A percentile compares a stretch with the other conserved stretches of the same genome.
These are phyloP conservation scores for Lagodon rhomboides DNA, from an alignment of 2,797 vertebrate species.

Conservation along the genomic window DNA sequence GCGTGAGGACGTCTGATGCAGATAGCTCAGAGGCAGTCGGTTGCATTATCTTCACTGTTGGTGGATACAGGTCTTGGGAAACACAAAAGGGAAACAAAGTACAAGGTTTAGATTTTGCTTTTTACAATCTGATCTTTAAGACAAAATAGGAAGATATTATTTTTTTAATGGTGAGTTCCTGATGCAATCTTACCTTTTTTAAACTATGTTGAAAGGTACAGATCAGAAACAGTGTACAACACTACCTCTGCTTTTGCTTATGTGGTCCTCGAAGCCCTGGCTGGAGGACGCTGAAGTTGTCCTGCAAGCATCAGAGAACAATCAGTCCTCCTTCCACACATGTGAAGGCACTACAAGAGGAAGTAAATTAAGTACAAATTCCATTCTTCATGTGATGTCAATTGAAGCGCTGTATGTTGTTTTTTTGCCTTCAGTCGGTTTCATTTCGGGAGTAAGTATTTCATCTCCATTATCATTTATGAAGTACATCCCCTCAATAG, in stretches of 20 bases:
- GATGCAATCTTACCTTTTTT: neutral
- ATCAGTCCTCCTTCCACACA: slow-evolving; percentile 44
- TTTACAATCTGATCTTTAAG: neutral
- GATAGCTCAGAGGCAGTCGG: slow-evolving; percentile 61
- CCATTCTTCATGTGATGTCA: slow-evolving; percentile 71
- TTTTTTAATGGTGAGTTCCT: neutral
- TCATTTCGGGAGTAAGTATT: too few species aligned
- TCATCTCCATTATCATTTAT: rapidly evolving
- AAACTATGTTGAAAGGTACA: neutral
- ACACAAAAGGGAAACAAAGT: slow-evolving; percentile 16
- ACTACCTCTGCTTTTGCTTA: slow-evolving; percentile 78
- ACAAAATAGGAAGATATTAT: neutral
- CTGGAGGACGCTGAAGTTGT: slow-evolving; percentile 34
- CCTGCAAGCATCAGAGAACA: slow-evolving; percentile 76
- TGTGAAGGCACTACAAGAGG: neutral
- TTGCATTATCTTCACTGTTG: slow-evolving; percentile 70
- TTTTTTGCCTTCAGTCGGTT: too few species aligned
- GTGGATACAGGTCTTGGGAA: slow-evolving; percentile 60
- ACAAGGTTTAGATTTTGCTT: neutral
- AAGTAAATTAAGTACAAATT: neutral
- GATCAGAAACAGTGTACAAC: slow-evolving; percentile 70
- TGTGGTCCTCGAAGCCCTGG: slow-evolving; percentile 13
- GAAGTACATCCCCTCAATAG: slow-evolving; percentile 24
- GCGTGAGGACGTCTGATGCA: slow-evolving; percentile 16
- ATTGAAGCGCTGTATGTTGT: rapidly evolving